Conservation (phyloP, 2,797 vertebrate species). For the Periophthalmus magnuspinnatus region DNA sequence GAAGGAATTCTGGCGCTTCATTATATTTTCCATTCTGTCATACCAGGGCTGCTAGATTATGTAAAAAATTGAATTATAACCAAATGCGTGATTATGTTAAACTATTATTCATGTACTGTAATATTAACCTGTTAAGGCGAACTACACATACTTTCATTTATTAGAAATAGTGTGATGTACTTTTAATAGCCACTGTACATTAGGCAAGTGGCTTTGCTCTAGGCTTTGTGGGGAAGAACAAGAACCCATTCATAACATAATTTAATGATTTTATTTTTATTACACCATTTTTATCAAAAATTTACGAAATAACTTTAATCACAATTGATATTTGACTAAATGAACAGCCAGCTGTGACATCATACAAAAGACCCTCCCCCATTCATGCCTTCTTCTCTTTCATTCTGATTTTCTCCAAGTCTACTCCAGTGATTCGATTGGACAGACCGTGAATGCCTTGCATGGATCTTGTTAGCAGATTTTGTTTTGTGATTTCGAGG, state of each 20-base stretch:
- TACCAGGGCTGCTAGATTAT: background rate
- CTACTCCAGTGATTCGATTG: constrained; percentile 14
- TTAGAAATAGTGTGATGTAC: too few species aligned
- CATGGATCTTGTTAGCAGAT: constrained; percentile 49
- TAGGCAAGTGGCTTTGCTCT: background rate
- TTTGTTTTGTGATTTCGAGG: constrained; percentile 47
- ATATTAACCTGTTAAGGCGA: too few species aligned
- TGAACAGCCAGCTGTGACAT: background rate
- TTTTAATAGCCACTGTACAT: too few species aligned
- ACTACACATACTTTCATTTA: too few species aligned
- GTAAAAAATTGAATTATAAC: background rate
- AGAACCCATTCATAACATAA: background rate
- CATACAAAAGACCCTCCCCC: constrained; percentile 14
- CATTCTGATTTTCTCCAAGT: constrained; percentile 1
- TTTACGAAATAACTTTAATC: background rate
- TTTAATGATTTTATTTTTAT: background rate
- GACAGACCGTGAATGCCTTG: constrained; percentile 28
- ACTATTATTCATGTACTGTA: too few species aligned
- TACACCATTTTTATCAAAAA: background rate
- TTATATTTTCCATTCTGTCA: constrained; percentile 14
- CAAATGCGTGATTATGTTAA: too few species aligned
- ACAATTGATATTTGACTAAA: background rate
- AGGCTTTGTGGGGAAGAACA: background rate
- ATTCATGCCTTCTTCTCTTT: background rate
- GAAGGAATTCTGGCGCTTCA: constrained; percentile 39